Base-by-base conservation (phyloP, 2,888 invertebrate genomes). In the Harpagoxenus sublaevis region DNA sequence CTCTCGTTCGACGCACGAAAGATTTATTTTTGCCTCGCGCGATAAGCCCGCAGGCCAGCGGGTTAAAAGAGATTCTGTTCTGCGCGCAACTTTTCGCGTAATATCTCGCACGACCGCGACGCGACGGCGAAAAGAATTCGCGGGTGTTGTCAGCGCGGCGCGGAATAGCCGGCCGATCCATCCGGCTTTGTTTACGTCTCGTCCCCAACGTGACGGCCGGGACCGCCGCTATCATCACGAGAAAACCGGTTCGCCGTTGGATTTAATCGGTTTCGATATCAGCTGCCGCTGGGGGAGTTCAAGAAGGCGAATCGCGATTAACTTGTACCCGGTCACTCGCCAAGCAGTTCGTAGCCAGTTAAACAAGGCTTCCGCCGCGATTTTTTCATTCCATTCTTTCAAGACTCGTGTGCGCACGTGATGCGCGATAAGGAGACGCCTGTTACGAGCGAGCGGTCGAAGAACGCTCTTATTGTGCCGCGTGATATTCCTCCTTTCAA, bases 211-310 rank as follows among this genome's bases (percentile, higher is more conserved):
- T 85, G 86, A 85, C 83, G 82, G 79, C 79, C 84, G 83, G 66
- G 68, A 18, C n/a, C n/a, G 62, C 74, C 81, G 84, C 92, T 93
- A 93, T 94, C 93, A 70, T 39, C 71, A 45, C 12, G 55, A 88
- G 66, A 45, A 23, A 94, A 94, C 94, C 92, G 92, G 94, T 94
- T 94, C 85, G 84, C 73, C 84, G 88, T 92, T 91, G 92, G 94
- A 94, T 93, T 92, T 86, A 91, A 89, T 92, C 92, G 88, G 94
- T 94, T 94, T 88, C 77, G 82, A 86, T 94, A 94, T 94, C 94
- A 85, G 84, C 87, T 90, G 85, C 89, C 87, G 84, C 89, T 87
- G 89, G 89, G 89, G 88, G 92, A 92, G 93, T 93, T 94, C 93
- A 94, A 93, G 81, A 93, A 92, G 93, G 90, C 93, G 91, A 87